Conservation (phyloP, 2,113 vertebrate species). For the Hemicordylus capensis region DNA sequence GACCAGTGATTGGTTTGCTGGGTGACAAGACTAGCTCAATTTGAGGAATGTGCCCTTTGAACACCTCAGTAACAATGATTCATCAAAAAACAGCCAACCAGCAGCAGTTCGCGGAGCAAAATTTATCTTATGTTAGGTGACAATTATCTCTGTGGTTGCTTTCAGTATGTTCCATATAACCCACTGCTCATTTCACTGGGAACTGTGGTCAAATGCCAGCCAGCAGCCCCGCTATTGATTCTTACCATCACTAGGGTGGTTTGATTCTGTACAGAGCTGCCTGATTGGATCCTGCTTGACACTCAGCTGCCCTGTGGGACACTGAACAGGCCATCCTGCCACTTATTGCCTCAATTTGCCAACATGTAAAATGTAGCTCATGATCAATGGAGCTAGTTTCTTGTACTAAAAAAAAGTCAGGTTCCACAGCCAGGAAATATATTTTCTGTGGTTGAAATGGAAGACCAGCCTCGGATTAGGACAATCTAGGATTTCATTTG, state of each 20-base stretch:
- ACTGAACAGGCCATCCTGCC: not conserved
- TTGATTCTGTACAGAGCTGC: not conserved
- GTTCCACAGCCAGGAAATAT: too few relatives aligned
- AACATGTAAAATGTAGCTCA: not conserved
- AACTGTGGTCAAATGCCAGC: not conserved
- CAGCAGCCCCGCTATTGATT: rapidly evolving
- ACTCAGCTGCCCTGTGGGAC: not conserved
- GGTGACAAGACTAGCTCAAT: slow-evolving; percentile 27
- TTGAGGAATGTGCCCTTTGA: slow-evolving; percentile 15
- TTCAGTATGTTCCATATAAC: not conserved
- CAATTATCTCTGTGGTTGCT: not conserved
- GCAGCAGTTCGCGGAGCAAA: slow-evolving; percentile 2
- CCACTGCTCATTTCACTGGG: not conserved
- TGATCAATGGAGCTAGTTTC: not conserved
- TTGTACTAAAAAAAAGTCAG: not conserved
- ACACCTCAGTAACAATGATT: not conserved
- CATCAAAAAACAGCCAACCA: rapidly evolving
- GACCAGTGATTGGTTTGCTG: not conserved
- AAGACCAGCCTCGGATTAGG: too few relatives aligned
- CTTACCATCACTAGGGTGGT: rapidly evolving
- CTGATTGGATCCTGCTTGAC: not conserved
- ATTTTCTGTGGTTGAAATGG: not conserved
- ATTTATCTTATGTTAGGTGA: rapidly evolving
- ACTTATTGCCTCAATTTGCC: not conserved
- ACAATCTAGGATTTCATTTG: not conserved